Evolutionary conservation across 2,113 vertebrate genomes (phyloP).

Genomic region (Tragelaphus strepsiceros): DNA sequence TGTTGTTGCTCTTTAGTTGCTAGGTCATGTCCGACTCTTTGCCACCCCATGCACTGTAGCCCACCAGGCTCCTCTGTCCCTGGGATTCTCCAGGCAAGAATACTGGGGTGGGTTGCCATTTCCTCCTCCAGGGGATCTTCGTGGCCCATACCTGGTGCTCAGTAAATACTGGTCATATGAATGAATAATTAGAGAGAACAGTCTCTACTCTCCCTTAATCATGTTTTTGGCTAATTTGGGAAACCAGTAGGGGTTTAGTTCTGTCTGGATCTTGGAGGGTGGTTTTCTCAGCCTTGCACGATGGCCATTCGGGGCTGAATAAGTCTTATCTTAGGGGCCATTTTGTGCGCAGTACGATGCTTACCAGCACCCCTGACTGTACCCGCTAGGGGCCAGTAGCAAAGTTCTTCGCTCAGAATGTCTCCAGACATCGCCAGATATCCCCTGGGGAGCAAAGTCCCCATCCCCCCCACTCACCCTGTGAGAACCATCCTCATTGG

Average conservation of each 20-base stretch:
- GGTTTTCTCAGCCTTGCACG: not conserved
- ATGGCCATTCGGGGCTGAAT: accelerated
- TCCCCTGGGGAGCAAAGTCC: not conserved
- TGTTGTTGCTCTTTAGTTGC: not conserved
- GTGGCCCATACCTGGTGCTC: accelerated
- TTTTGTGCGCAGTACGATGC: not conserved
- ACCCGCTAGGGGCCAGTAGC: not conserved
- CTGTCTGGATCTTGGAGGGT: too few species aligned
- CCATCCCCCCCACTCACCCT: accelerated
- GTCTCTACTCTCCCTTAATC: not conserved
- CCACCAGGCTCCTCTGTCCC: not conserved
- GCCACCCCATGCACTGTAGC: not conserved
- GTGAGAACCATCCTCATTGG: not conserved
- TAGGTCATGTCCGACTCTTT: not conserved
- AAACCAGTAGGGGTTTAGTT: not conserved
- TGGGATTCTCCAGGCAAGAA: not conserved
- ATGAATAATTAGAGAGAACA: too few species aligned
- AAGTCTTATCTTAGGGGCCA: not conserved
- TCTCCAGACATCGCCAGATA: not conserved
- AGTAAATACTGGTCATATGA: not conserved
- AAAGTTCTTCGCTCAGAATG: not conserved
- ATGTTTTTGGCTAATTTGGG: not conserved
- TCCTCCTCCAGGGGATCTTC: not conserved
- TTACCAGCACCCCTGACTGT: not conserved
- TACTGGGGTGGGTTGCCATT: not conserved